phyloP scores from a whole-genome alignment of 2,888 invertebrate species.

The Drosophila sordidula region DNA sequence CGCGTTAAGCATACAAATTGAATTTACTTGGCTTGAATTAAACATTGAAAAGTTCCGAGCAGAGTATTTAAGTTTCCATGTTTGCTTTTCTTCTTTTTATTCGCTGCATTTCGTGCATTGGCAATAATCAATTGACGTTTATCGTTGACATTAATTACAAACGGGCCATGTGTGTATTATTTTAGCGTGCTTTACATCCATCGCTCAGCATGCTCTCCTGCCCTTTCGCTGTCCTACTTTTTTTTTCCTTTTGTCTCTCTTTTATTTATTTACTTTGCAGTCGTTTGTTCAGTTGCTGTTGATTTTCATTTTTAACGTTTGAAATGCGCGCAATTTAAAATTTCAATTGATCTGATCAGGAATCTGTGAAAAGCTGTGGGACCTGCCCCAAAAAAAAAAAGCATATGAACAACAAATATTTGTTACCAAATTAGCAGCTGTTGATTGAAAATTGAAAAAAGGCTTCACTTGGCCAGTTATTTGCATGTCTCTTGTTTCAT shows the following conservation, averaged over 20 bases:
- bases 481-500: slow-evolving; percentile 16
- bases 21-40: background rate
- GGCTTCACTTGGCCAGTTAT: slow-evolving; percentile 24
- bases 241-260: slow-evolving; percentile 23
- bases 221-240: slow-evolving; percentile 1
- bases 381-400: slow-evolving; percentile 6
- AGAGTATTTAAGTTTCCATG: slow-evolving; percentile 2
- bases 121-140: slow-evolving; percentile 36
- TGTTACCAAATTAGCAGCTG: slow-evolving; percentile 43
- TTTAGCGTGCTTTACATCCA: slow-evolving; percentile 14
- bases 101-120: slow-evolving; percentile 15
- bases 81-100: background rate
- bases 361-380: slow-evolving; percentile 11
- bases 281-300: slow-evolving; percentile 40
- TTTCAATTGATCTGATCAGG: slow-evolving; percentile 28
- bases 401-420: slow-evolving; percentile 17
- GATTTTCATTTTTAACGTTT: slow-evolving; percentile 19
- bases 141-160: slow-evolving; percentile 62
- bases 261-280: slow-evolving; percentile 42
- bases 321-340: slow-evolving; percentile 28
- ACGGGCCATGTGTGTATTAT: slow-evolving; percentile 20
- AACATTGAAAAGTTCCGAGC: background rate
- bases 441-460: slow-evolving; percentile 13
- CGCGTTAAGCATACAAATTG: background rate
- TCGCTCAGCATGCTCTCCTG: slow-evolving; percentile 7